A percentile compares a stretch with the other conserved stretches of the same genome.
phyloP scores from a whole-genome alignment of 1,140 invertebrate species.

The Plutomurus gul region DNA sequence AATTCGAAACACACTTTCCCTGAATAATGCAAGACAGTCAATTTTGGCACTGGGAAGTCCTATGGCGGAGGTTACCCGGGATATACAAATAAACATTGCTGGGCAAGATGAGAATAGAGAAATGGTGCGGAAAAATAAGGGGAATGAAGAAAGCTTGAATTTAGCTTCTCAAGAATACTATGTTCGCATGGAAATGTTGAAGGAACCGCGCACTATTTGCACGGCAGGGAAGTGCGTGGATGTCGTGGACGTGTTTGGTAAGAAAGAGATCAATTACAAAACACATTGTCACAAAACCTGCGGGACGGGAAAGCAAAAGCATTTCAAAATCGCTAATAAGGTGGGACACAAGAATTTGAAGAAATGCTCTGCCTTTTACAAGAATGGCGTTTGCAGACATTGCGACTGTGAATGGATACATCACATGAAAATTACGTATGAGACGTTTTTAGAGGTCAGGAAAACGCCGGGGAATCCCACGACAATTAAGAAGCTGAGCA shows the following conservation, averaged over 20 bases:
- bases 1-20: slow-evolving; percentile 27
- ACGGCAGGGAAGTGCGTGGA: not conserved
- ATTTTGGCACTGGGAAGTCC: slow-evolving; percentile 24
- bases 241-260: not conserved
- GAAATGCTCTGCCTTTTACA: not conserved
- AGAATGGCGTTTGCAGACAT: not conserved
- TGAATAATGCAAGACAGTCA: slow-evolving; percentile 35
- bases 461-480: not conserved
- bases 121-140: not conserved
- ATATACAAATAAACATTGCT: slow-evolving; percentile 27
- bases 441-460: not conserved
- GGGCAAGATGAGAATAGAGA: not conserved
- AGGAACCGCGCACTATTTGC: slow-evolving; percentile 22
- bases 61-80: not conserved
- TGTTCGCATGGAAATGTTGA: not conserved
- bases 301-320: not conserved
- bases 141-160: not conserved
- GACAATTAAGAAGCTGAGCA: not conserved
- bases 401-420: not conserved
- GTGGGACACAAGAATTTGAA: not conserved
- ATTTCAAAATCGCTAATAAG: not conserved
- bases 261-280: not conserved
- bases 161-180: not conserved
- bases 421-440: not conserved
- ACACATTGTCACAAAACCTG: not conserved